These are phyloP conservation scores for Gymnothorax reevesii DNA, from an alignment of 2,797 vertebrate species.

Conservation along the genomic window DNA sequence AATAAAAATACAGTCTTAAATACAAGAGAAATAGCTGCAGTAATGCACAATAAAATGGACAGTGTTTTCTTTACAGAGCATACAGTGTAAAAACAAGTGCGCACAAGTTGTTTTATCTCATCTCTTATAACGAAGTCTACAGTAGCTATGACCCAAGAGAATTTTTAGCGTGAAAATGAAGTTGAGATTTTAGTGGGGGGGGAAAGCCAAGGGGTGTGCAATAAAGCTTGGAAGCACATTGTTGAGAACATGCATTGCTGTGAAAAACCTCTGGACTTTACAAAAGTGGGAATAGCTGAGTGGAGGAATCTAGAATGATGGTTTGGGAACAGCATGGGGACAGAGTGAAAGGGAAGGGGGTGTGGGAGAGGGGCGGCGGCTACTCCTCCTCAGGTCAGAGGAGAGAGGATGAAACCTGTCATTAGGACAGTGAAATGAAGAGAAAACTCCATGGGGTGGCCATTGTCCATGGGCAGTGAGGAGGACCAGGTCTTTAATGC, in stretches of 20 bases:
- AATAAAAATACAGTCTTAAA: too few relatives aligned
- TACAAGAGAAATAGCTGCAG: too few relatives aligned
- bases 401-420: slow-evolving; percentile 81
- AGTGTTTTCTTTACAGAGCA: background rate
- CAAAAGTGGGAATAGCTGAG: slow-evolving; percentile 11
- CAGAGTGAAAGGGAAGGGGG: slow-evolving; percentile 53
- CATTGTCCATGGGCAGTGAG: slow-evolving; percentile 72
- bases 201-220: background rate
- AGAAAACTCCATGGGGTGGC: slow-evolving; percentile 67
- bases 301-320: slow-evolving; percentile 41
- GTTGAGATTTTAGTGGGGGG: background rate
- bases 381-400: slow-evolving; percentile 64
- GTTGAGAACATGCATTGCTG: background rate
- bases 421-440: slow-evolving; percentile 78
- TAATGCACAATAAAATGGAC: too few relatives aligned
- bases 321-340: slow-evolving; percentile 34
- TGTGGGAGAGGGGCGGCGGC: slow-evolving; percentile 62
- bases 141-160: background rate
- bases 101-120: background rate
- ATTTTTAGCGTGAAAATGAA: background rate
- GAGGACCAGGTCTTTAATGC: slow-evolving; percentile 74
- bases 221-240: background rate
- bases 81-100: background rate
- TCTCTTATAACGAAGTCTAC: too few relatives aligned
- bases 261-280: slow-evolving; percentile 18